phyloP scores from a whole-genome alignment of 2,888 invertebrate genomes.

The Xylota segnis region DNA sequence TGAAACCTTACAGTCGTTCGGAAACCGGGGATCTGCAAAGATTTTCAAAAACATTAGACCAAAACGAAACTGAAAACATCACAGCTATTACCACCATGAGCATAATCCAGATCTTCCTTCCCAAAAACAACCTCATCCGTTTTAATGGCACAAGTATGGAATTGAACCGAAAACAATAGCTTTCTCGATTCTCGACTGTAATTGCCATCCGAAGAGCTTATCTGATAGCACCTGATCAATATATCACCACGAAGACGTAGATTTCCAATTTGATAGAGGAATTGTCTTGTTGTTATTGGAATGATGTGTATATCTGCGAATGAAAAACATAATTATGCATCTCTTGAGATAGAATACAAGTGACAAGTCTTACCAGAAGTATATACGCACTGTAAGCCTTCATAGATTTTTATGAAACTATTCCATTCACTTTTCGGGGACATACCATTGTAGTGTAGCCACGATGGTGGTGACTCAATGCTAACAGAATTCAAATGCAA shows the following conservation, averaged over 20 bases:
- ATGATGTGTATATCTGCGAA: conserved; percentile 79
- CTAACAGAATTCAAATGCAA: conserved; percentile 94
- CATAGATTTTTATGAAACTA: conserved; percentile 94
- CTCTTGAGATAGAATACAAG: not conserved
- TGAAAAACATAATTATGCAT: not conserved
- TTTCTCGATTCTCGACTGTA: conserved; percentile 84
- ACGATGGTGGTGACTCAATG: conserved; percentile 94
- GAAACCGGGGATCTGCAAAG: conserved; percentile 78
- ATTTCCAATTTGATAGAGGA: conserved; percentile 88
- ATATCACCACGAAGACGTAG: conserved; percentile 92
- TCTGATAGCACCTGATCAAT: conserved; percentile 95
- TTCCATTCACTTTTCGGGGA: conserved; percentile 86
- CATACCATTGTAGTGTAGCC: conserved; percentile 85
- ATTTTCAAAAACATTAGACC: not conserved
- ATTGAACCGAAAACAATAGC: conserved; percentile 94
- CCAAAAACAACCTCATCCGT: conserved; percentile 94
- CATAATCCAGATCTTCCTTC: conserved; percentile 94
- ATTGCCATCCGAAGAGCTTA: conserved; percentile 82
- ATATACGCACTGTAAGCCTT: conserved; percentile 95
- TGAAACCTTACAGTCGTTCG: conserved; percentile 78
- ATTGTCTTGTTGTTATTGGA: conserved; percentile 85
- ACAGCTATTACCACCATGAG: conserved; percentile 88
- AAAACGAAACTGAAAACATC: not conserved
- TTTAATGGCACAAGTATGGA: conserved; percentile 96
- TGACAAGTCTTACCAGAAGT: conserved; percentile 88